Percentiles rank a stretch among this genome's conserved stretches.
These are phyloP conservation scores for Physella acuta DNA, from an alignment of 1,140 invertebrate species.

Conservation along the genomic window DNA sequence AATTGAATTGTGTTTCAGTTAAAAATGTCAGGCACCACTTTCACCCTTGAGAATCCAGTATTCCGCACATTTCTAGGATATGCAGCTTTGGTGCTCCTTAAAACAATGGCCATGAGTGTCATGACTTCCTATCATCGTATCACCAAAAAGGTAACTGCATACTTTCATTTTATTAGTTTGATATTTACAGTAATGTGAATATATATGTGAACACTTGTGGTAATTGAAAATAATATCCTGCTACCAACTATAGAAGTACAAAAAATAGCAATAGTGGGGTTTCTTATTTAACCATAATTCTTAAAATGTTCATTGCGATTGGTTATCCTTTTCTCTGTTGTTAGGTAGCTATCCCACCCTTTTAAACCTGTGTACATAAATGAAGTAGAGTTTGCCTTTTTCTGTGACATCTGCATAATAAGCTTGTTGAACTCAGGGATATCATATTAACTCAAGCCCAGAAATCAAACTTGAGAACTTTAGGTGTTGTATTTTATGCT, in stretches of 20 bases:
- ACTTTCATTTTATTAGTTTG: background rate
- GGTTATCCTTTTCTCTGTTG: background rate
- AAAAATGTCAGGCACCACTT: background rate
- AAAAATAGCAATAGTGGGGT: too few species aligned
- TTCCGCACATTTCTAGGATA: conserved; percentile 35
- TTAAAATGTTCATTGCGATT: background rate
- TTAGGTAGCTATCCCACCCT: background rate
- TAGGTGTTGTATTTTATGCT: too few species aligned
- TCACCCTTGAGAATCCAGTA: conserved; percentile 36
- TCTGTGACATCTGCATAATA: too few species aligned
- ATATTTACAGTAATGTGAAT: background rate
- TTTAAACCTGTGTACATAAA: background rate
- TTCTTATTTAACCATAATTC: too few species aligned
- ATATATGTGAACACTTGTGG: too few species aligned
- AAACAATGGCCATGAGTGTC: conserved; percentile 65
- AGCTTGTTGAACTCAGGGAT: too few species aligned
- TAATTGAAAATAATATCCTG: background rate
- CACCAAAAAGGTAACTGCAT: conserved; percentile 64
- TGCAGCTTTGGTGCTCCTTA: conserved; percentile 64
- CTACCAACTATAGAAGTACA: background rate
- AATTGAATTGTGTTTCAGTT: too few species aligned
- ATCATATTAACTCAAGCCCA: too few species aligned
- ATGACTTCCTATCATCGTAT: conserved; percentile 65
- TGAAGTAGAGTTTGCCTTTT: too few species aligned
- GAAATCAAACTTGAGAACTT: too few species aligned